Conservation (phyloP, 2,888 invertebrate species). For the Empis stercorea region DNA sequence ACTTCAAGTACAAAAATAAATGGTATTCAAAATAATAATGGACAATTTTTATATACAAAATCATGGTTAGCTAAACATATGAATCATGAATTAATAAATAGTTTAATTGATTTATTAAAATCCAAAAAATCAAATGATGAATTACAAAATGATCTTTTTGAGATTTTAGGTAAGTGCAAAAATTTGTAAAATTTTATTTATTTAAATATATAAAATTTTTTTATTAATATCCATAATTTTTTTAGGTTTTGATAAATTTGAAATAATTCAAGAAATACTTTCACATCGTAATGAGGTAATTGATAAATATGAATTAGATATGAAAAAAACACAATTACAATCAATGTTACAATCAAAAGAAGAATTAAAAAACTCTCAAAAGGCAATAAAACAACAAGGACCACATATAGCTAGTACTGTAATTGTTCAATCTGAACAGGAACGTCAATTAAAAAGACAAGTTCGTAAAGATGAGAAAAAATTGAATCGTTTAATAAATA, state of each 20-base stretch:
- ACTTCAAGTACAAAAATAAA: background rate
- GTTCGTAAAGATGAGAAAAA: conserved; percentile 78
- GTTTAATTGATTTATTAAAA: conserved; percentile 46
- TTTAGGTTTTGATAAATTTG: conserved; percentile 73
- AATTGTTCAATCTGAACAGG: conserved; percentile 69
- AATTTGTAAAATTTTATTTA: background rate
- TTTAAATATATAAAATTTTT: no score
- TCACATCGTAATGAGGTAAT: conserved; percentile 46
- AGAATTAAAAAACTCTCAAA: conserved; percentile 20
- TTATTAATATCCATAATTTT: no score
- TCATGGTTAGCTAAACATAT: conserved; percentile 43
- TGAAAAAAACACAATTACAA: conserved; percentile 16
- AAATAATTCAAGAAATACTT: conserved; percentile 55
- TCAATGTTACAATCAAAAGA: conserved; percentile 13
- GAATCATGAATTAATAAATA: conserved; percentile 45
- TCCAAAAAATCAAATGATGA: conserved; percentile 50
- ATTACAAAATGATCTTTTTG: conserved; percentile 73
- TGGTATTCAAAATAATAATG: background rate
- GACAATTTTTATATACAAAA: conserved; percentile 25
- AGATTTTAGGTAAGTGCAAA: conserved; percentile 39
- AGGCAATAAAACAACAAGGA: conserved; percentile 19
- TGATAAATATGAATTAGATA: conserved; percentile 26
- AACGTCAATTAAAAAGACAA: conserved; percentile 62
- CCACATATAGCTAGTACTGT: conserved; percentile 70
- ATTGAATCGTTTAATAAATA: conserved; percentile 34